Conservation (phyloP, 2,888 invertebrate species). For the Congeria kusceri region DNA sequence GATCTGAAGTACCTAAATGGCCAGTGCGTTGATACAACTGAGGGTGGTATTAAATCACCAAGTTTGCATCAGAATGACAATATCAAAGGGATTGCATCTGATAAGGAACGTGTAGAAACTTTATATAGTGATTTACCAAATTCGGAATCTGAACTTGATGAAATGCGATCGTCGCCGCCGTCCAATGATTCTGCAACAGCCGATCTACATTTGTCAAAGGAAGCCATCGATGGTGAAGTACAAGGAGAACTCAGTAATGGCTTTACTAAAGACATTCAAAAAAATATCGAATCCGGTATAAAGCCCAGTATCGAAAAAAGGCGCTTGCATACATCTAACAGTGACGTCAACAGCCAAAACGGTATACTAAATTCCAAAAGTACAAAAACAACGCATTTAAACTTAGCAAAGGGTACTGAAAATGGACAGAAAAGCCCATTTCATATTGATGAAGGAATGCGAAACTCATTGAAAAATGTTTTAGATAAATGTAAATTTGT, state of each 20-base stretch:
- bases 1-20: conserved; percentile 39
- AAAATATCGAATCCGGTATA: no score
- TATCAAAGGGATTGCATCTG: background rate
- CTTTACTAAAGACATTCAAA: no score
- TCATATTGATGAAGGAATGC: conserved; percentile 63
- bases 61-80: background rate
- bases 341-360: no score
- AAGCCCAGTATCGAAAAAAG: no score
- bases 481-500: conserved; percentile 52
- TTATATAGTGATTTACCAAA: background rate
- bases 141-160: background rate
- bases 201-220: background rate
- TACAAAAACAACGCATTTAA: background rate
- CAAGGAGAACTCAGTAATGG: no score
- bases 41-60: background rate
- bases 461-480: conserved; percentile 60
- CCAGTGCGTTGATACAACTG: conserved; percentile 4
- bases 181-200: conserved; percentile 3
- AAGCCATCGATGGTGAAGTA: no score
- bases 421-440: conserved; percentile 39
- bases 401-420: background rate
- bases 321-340: no score
- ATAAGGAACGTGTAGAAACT: background rate
- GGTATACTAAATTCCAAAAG: no score
- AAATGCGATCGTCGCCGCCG: background rate